Evolutionary conservation across 1,140 invertebrate species (phyloP), one percentile per base, ranked within the genome.

Genomic region (Ridgeia piscesae): DNA sequence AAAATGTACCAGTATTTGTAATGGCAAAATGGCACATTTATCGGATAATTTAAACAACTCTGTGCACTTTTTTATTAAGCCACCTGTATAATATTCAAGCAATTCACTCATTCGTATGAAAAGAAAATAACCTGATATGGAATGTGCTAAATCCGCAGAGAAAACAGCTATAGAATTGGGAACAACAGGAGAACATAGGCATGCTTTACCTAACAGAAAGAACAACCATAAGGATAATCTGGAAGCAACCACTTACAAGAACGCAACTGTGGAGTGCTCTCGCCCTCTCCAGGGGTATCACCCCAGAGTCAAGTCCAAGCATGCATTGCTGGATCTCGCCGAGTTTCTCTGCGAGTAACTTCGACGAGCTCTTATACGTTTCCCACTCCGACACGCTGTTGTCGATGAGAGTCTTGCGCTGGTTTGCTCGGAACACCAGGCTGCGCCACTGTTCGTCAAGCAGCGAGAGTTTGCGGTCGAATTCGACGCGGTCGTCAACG

Each of bases 391-490:
- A 96, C 8, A 99, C 97, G 90, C 98, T 96, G 0, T 97, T 96
- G 93, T 97, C 97, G 27, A 98, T 95, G 89, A 96, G 97, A 88
- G 96, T 96, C 94, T 98, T 98, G 93, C 98, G 96, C 92, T 98
- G 98, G 95, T 97, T 97, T 93, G 98, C 98, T 93, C 97, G 96
- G 0, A 97, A 97, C 17, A 98, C 95, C 0, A 98, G 98, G 96
- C 98, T 98, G 95, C 98, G 98, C 96, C 99, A 98, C 11, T 98
- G 96, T 94, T 98, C 98, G 0, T 98, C 98, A 91, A 99, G 96
- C 0, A 97, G 96, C 94, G 97, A 97, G 93, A 98, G 98, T 94
- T 98, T 94, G 93, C 93, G 93, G 92, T 97, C 9, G 97, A 95
- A 96, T 91, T 95, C 95, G 91, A 93, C 93, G 33, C 92, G 93